Conservation (phyloP, 2,113 vertebrate genomes). For the Apistogramma diplotaenia region DNA sequence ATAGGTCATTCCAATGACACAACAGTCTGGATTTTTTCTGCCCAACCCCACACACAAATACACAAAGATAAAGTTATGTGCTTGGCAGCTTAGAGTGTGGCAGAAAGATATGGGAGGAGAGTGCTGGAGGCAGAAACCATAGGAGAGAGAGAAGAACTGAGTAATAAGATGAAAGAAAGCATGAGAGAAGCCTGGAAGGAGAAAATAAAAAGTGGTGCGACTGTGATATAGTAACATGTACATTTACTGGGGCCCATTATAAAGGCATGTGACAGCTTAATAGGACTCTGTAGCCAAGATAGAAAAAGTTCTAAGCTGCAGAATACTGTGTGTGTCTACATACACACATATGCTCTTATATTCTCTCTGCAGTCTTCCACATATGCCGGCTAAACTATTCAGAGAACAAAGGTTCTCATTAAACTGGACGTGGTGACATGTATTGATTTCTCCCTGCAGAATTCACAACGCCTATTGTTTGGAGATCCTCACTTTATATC, state of each 20-base stretch:
- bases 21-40: not conserved
- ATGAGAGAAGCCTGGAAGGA: conserved; percentile 43
- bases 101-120: conserved; percentile 48
- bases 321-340: not conserved
- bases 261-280: conserved; percentile 28
- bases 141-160: conserved; percentile 40
- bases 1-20: conserved; percentile 66
- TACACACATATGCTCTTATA: not conserved
- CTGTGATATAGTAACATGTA: conserved; percentile 50
- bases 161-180: conserved; percentile 54
- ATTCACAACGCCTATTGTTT: conserved; percentile 59
- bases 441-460: conserved; percentile 64
- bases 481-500: conserved; percentile 54
- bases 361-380: conserved; percentile 13
- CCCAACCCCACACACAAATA: conserved; percentile 10
- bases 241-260: conserved; percentile 33
- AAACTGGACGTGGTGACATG: conserved; percentile 34
- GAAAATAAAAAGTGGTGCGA: conserved; percentile 32
- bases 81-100: conserved; percentile 51
- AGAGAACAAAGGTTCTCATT: conserved; percentile 64
- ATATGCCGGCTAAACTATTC: conserved; percentile 55
- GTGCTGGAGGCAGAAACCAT: conserved; percentile 49
- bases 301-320: conserved; percentile 23
- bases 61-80: conserved; percentile 55
- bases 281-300: conserved; percentile 31